Evolutionary conservation across 2,113 vertebrate genomes (phyloP).

Genomic region (Charina bottae): DNA sequence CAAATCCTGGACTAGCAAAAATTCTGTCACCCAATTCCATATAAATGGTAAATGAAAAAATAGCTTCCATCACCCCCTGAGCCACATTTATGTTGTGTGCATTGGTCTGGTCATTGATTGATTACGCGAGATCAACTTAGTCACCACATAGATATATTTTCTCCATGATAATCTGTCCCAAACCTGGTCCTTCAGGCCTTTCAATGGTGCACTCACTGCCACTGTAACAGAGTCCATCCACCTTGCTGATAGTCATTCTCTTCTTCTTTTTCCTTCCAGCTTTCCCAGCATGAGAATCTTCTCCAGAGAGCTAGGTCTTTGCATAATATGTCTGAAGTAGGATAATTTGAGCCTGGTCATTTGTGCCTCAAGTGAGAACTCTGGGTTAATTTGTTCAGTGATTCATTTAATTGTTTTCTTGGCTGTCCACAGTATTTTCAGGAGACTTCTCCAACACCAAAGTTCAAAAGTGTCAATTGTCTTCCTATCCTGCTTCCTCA

Average conservation of each 20-base stretch:
- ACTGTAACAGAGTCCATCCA: not conserved
- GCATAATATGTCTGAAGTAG: not conserved
- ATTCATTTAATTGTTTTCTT: not conserved
- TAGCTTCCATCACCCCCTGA: not conserved
- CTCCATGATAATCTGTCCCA: not conserved
- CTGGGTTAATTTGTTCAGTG: not conserved
- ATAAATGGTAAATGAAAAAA: not conserved
- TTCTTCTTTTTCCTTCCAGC: not conserved
- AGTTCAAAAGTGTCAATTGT: not conserved
- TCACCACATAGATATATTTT: not conserved
- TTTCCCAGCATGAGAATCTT: not conserved
- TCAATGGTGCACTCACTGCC: not conserved
- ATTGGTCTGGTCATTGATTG: not conserved
- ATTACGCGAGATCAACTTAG: not conserved
- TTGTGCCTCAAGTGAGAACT: not conserved
- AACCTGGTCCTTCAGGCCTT: not conserved
- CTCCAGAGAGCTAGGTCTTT: not conserved
- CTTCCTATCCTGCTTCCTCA: not conserved
- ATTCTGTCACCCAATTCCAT: not conserved
- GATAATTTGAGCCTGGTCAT: not conserved
- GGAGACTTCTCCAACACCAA: not conserved
- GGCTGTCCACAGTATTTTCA: not conserved
- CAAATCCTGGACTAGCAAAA: not conserved
- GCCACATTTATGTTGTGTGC: not conserved
- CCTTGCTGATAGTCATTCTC: not conserved